A percentile compares a stretch with the other conserved stretches of the same genome.
Conservation (phyloP, 2,113 vertebrate genomes). For the Physeter macrocephalus region DNA sequence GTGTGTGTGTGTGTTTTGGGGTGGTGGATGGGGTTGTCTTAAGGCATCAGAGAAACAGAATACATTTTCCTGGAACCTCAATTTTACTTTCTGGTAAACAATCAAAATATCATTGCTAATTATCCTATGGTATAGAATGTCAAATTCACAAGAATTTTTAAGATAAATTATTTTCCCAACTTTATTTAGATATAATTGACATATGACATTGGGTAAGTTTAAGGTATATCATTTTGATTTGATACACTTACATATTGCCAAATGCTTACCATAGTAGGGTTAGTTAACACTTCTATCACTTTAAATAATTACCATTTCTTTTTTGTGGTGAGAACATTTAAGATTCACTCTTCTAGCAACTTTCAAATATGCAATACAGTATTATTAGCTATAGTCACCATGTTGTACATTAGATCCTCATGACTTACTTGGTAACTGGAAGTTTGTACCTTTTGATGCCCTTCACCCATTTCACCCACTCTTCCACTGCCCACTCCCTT, state of each 20-base stretch:
- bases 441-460: neutral
- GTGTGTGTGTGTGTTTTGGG: neutral
- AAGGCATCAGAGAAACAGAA: neutral
- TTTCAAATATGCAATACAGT: neutral
- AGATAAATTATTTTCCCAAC: neutral
- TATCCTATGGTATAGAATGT: neutral
- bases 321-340: neutral
- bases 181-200: neutral
- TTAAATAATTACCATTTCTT: neutral
- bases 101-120: neutral
- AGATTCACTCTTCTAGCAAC: neutral
- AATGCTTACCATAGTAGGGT: neutral
- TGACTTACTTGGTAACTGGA: neutral
- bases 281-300: neutral
- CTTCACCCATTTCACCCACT: neutral
- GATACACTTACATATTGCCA: neutral
- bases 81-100: constrained; percentile 1
- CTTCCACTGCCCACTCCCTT: neutral
- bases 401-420: neutral
- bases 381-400: neutral
- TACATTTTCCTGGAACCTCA: neutral
- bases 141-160: neutral
- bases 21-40: neutral
- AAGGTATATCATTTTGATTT: neutral
- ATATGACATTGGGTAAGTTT: neutral